These are phyloP conservation scores for Xiphophorus birchmanni DNA, from an alignment of 2,797 vertebrate genomes.

Conservation along the genomic window DNA sequence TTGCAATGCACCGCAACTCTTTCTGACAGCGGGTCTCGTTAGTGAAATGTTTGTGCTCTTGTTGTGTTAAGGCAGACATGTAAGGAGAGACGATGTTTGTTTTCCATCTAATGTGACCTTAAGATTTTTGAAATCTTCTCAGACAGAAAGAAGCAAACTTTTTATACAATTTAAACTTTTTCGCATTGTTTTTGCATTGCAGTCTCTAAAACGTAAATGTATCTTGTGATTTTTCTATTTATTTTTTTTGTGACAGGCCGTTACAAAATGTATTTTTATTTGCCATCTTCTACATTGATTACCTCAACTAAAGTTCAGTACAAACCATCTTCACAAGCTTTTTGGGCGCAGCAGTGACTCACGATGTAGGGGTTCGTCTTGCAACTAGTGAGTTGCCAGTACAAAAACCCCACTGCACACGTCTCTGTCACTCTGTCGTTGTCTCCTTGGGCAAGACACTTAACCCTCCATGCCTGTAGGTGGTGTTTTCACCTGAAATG, in stretches of 20 bases:
- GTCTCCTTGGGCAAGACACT: neutral
- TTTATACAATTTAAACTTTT: neutral
- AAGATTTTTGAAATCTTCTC: neutral
- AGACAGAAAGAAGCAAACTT: neutral
- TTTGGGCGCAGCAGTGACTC: neutral
- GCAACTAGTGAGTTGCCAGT: neutral
- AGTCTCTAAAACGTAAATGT: neutral
- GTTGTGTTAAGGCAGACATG: slow-evolving; percentile 1
- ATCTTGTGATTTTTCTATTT: neutral
- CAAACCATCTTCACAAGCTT: neutral
- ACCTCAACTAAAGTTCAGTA: neutral
- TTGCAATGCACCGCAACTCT: slow-evolving; percentile 5
- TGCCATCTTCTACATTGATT: neutral
- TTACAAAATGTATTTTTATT: neutral
- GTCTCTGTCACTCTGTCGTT: neutral
- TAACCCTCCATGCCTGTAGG: too few species aligned
- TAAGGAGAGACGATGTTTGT: neutral
- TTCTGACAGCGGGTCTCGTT: slow-evolving; percentile 14
- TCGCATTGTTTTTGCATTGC: neutral
- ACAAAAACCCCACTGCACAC: neutral
- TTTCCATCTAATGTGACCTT: slow-evolving; percentile 4
- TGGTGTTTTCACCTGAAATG: too few species aligned
- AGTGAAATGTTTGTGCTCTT: neutral
- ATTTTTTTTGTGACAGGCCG: neutral
- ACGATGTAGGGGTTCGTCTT: neutral